phyloP scores from a whole-genome alignment of 2,888 invertebrate genomes.

The Orchesella flavescens region DNA sequence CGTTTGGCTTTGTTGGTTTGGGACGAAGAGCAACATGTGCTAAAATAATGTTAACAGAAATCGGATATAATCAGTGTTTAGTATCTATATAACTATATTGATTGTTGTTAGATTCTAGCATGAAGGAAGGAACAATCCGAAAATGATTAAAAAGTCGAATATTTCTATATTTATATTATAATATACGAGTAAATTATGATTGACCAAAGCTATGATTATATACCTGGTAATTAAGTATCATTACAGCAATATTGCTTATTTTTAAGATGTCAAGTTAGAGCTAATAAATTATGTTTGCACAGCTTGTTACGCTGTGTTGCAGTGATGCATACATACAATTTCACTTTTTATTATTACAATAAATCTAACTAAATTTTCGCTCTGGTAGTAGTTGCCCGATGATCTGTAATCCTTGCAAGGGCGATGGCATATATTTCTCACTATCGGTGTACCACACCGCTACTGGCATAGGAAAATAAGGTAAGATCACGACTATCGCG shows the following conservation, averaged over 20 bases:
- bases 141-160: conserved; percentile 18
- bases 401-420: too few species aligned
- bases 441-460: too few species aligned
- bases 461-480: too few species aligned
- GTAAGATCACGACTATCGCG: too few species aligned
- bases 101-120: background rate
- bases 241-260: background rate
- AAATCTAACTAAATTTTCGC: too few species aligned
- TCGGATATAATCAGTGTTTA: background rate
- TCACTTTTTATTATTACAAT: too few species aligned
- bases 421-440: too few species aligned
- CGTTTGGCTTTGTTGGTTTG: too few species aligned
- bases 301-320: conserved; percentile 14
- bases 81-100: background rate
- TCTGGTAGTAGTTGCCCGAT: too few species aligned
- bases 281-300: background rate
- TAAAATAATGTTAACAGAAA: background rate
- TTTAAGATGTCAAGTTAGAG: background rate
- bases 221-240: conserved; percentile 14
- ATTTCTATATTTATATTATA: conserved; percentile 56
- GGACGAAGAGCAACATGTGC: background rate
- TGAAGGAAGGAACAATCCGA: background rate
- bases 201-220: conserved; percentile 49
- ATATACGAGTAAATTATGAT: conserved; percentile 23
- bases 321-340: background rate